These are phyloP conservation scores for Dufourea novaeangliae DNA, from an alignment of 1,140 invertebrate genomes.

Conservation along the genomic window DNA sequence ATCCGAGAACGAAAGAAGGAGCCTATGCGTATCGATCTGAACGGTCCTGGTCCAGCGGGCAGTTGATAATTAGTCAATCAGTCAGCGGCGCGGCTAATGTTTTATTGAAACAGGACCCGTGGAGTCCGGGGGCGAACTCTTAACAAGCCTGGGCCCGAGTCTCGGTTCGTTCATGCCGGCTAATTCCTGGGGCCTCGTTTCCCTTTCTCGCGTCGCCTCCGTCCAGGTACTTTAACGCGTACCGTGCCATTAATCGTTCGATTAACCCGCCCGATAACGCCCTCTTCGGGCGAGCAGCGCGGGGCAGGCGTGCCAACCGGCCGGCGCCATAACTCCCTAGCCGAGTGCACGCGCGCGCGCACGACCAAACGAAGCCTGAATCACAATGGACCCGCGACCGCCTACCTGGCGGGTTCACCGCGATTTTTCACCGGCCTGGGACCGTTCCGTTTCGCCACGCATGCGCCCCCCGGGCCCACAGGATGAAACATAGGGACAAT, in stretches of 20 bases:
- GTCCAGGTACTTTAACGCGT: slow-evolving; percentile 64
- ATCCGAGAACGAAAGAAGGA: slow-evolving; percentile 15
- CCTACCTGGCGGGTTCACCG: slow-evolving; percentile 55
- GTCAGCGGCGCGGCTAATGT: slow-evolving; percentile 55
- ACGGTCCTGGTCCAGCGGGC: slow-evolving; percentile 42
- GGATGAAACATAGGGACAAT: slow-evolving; percentile 45
- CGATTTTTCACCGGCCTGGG: slow-evolving; percentile 52
- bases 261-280: slow-evolving; percentile 71
- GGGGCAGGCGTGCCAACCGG: slow-evolving; percentile 49
- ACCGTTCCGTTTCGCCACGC: neutral
- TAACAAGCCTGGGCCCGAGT: slow-evolving; percentile 59
- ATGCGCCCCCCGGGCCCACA: neutral
- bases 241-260: slow-evolving; percentile 71
- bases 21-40: slow-evolving; percentile 44
- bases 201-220: slow-evolving; percentile 51
- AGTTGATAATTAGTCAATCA: slow-evolving; percentile 72
- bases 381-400: slow-evolving; percentile 50
- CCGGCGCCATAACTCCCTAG: slow-evolving; percentile 59
- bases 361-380: neutral
- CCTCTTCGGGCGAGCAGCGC: slow-evolving; percentile 30
- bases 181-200: slow-evolving; percentile 40
- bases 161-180: slow-evolving; percentile 52
- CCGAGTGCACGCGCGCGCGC: slow-evolving; percentile 21
- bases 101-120: slow-evolving; percentile 59
- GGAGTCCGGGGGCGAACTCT: slow-evolving; percentile 35